Base-by-base conservation (phyloP, 2,888 invertebrate species). In the Drosophila niveifrons region DNA sequence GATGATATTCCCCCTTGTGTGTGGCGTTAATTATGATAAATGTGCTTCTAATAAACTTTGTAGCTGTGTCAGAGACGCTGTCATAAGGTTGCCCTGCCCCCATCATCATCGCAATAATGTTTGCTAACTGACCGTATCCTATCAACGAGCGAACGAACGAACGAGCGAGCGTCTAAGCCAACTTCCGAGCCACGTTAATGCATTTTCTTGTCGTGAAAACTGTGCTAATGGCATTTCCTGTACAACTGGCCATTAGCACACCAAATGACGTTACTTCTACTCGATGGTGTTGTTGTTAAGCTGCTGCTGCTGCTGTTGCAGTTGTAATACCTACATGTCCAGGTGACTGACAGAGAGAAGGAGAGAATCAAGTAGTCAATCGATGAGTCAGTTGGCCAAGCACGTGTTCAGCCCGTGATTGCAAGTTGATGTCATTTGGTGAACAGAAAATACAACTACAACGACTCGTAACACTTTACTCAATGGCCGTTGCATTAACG, bases 1-100 rank as follows among this genome's bases (percentile, higher is more conserved):
- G 31, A 55, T 57, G 70, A 41, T 53, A 23, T 62, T 6, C 47
- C 8, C 47, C 15, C 34, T 29, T 31, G 10, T 31, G 29, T 29
- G 18, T 52, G 62, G 50, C 80, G 62, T 78, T 85, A 87, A 85
- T 85, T 87, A 81, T 85, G 89, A 89, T 85, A 69, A 87, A 85
- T 86, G 76, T 64, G 57, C 70, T 71, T 57, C 72, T 89, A 89
- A 85, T 86, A 87, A 61, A 87, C 61, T 71, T 39, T 34, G 41
- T 55, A 34, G 62, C 50, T 34, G 43, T 28, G 18, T 11, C 7
- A 46, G 48, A 41, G 58, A 15, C 43, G 36, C 46, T 70, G 70
- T 59, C 82, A 66, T 67, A 61, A 69, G 75, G 56, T 36, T n/a
- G 36, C 36, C 23, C 23, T 23, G 23, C 23, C 6, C 23, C 23